Evolutionary conservation across 2,797 vertebrate genomes (phyloP), one percentile per base, ranked within the genome.

Genomic region (Pachyuromys duprasi): DNA sequence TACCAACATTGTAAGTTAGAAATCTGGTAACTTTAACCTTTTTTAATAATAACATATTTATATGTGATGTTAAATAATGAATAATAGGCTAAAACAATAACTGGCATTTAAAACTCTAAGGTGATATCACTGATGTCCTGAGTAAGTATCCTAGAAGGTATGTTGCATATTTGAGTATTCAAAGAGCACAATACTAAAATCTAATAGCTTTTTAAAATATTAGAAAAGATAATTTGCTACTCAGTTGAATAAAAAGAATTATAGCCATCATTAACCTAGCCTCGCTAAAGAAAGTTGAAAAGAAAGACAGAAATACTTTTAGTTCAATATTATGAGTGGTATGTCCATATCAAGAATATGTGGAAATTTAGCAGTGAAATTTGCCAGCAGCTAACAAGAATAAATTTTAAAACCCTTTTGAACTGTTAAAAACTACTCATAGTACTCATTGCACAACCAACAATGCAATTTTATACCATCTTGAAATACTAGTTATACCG

Each of bases 181-280:
- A 90, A 92, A 75, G 79, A 96, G 80, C 55, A 42, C n/a, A 95
- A 74, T 91, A 74, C 92, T 87, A 96, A 84, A 96, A 88, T 88
- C 33, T 65, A 96, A 95, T 86, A 11, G 24, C 76, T 82, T 94
- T 88, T 87, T 96, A 36, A 90, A 83, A 96, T 86, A 95, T 63
- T 87, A 96, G 83, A 72, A 45, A 93, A 96, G 97, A 93, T 95
- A 93, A 97, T 87, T 91, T 86, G 72, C 57, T 94, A 95, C 70
- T 91, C 63, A 94, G 80, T 70, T 90, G 62, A 94, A 93, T 72
- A 93, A 74, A 88, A 88, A 95, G n/a, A 87, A 96, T 79, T 96
- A 94, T 22, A 91, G 17, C 70, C 20, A 95, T 91, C 31, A 84
- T 20, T 79, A 93, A 95, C 86, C 90, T 86, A 94, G 94, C 67